Base-by-base conservation (phyloP, 1,140 invertebrate species). In the Conus betulinus region DNA sequence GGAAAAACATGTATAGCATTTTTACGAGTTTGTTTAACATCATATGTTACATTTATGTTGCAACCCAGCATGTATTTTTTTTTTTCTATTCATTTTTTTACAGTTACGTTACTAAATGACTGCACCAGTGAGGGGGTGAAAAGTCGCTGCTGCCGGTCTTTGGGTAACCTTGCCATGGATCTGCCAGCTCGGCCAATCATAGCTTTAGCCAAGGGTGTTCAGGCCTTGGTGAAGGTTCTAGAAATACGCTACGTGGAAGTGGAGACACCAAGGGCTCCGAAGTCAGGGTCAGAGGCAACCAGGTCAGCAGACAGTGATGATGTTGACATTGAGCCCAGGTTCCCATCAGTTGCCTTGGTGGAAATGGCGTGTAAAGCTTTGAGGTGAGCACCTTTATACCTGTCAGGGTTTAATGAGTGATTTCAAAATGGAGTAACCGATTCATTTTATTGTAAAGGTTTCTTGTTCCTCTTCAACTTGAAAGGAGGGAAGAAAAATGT, bases 131-230 rank as follows among this genome's bases (percentile, higher is more conserved):
- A 87, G 74, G 85, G 78, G 23, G 53, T 87, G n/a, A 71, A 78
- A n/a, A 55, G 79, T n/a, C 85, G 85, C 71, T 87, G 85, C 74
- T 78, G 85, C 52, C 71, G 85, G 52, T 67, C 85, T 15, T 39
- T 87, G 71, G 53, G 85, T 20, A 87, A 87, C 74, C 74, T 87
- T 0, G 74, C 85, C 53, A 87, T 87, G 71, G 85, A 87, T 23
- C 15, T n/a, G 3, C 23, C 71, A 1, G n/a, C 85, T 57, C 51
- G n/a, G 6, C 25, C 11, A 8, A 20, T 27, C n/a, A 87, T 87
- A 5, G 39, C 71, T 52, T 25, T 79, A 17, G 85, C 85, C 51
- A 20, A 78, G 1, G 85, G 52, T 15, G 51, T 78, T 2, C 85
- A 71, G 0, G 39, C 71, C 13, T 17, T 87, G 25, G 51, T 87